These are phyloP conservation scores for Idaea aversata DNA, from an alignment of 2,888 invertebrate genomes.

Conservation along the genomic window DNA sequence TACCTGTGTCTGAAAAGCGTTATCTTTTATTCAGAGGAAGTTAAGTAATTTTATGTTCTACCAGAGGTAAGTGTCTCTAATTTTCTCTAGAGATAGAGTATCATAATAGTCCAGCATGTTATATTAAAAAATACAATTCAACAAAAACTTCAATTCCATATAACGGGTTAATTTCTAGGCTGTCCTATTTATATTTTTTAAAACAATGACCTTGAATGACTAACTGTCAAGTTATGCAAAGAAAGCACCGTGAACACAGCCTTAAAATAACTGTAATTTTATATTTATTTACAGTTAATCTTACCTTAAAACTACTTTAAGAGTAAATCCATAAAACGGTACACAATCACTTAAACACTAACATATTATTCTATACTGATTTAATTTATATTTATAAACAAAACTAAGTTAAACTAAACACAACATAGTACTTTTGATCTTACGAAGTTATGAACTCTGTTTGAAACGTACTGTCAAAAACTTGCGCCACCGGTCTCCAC, in stretches of 20 bases:
- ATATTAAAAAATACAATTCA: background rate
- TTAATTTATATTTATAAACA: slow-evolving; percentile 35
- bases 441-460: slow-evolving; percentile 54
- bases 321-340: slow-evolving; percentile 25
- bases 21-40: too few species aligned
- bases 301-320: slow-evolving; percentile 24
- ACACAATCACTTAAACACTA: slow-evolving; percentile 28
- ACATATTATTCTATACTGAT: slow-evolving; percentile 36
- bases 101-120: too few species aligned
- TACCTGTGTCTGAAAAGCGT: too few species aligned
- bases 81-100: too few species aligned
- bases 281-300: slow-evolving; percentile 18
- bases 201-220: slow-evolving; percentile 61
- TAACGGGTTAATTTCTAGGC: background rate
- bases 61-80: too few species aligned
- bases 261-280: slow-evolving; percentile 40
- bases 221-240: slow-evolving; percentile 54
- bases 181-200: slow-evolving; percentile 15
- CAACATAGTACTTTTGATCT: slow-evolving; percentile 50
- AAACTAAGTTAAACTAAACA: slow-evolving; percentile 33
- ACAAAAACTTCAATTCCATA: background rate
- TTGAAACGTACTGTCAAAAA: slow-evolving; percentile 76
- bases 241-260: slow-evolving; percentile 57
- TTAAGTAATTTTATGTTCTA: too few species aligned
- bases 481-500: slow-evolving; percentile 71